Percentiles rank a stretch among this genome's conserved stretches.
phyloP scores from a whole-genome alignment of 1,140 invertebrate species.

The Meloidogyne hapla region DNA sequence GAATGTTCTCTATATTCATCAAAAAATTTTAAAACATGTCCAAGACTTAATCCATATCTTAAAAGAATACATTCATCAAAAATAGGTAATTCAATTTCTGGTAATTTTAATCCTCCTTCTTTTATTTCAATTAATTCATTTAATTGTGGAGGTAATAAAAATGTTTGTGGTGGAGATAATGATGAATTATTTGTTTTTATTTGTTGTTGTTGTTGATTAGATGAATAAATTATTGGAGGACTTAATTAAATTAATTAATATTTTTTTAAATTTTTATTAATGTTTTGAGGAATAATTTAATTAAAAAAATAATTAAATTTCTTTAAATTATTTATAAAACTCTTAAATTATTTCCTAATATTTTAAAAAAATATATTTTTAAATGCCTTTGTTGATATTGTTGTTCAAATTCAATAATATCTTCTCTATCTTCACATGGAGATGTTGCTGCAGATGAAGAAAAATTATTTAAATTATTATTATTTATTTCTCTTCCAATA shows the following conservation, averaged over 20 bases:
- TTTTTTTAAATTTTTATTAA: too few species aligned
- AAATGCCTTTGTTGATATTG: neutral
- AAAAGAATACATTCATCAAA: neutral
- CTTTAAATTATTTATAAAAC: too few species aligned
- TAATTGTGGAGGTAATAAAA: neutral
- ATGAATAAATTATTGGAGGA: constrained; percentile 3
- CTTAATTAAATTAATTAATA: neutral
- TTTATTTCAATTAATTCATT: constrained; percentile 1
- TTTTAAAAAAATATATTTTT: too few species aligned
- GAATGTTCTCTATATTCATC: neutral
- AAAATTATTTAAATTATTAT: neutral
- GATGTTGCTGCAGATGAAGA: neutral
- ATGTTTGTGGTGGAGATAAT: neutral
- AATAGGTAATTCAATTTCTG: constrained; percentile 5
- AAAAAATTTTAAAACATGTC: neutral
- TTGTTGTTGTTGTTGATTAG: neutral
- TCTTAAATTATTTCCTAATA: too few species aligned
- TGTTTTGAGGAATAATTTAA: too few species aligned
- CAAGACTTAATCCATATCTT: neutral
- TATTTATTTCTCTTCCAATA: neutral
- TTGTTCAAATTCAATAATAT: neutral
- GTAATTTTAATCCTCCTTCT: neutral
- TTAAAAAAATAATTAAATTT: too few species aligned
- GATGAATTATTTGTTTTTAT: neutral
- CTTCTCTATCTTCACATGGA: neutral